Percentiles rank a stretch among this genome's conserved stretches.
Evolutionary conservation across 2,797 vertebrate species (phyloP).

Genomic region (Molossus molossus): DNA sequence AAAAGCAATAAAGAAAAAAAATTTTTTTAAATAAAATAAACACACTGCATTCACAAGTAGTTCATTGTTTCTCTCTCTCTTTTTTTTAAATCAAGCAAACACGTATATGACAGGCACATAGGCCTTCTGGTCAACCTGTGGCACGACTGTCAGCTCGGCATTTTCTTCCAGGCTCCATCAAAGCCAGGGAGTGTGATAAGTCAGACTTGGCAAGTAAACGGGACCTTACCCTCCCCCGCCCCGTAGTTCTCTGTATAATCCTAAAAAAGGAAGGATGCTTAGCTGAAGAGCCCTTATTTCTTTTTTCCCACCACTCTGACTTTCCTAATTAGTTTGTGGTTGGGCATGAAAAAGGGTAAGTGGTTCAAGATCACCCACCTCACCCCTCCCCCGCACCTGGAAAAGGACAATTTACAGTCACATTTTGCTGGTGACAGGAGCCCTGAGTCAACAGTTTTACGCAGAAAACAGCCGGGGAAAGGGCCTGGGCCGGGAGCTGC

Average conservation of each 20-base stretch:
- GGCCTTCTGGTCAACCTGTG: background rate
- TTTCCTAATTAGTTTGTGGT: background rate
- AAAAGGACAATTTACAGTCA: background rate
- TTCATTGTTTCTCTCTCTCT: background rate
- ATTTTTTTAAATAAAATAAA: background rate
- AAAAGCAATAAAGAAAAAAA: no score
- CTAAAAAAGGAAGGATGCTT: constrained; percentile 44
- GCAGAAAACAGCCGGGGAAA: background rate
- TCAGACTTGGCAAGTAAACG: constrained; percentile 5
- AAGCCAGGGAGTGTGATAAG: background rate
- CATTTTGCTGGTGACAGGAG: background rate
- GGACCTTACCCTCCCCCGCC: background rate
- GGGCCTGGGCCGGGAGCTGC: background rate
- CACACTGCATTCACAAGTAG: background rate
- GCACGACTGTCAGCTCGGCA: background rate
- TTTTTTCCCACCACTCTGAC: background rate
- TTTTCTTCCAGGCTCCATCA: background rate
- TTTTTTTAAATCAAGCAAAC: background rate
- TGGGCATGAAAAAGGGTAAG: background rate
- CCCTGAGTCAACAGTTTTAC: background rate
- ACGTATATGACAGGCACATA: background rate
- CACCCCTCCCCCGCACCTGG: background rate
- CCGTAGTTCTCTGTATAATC: background rate
- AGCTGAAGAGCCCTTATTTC: background rate
- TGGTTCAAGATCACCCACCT: background rate